Evolutionary conservation across 1,140 invertebrate genomes (phyloP).

Genomic region (Euwallacea fornicatus): DNA sequence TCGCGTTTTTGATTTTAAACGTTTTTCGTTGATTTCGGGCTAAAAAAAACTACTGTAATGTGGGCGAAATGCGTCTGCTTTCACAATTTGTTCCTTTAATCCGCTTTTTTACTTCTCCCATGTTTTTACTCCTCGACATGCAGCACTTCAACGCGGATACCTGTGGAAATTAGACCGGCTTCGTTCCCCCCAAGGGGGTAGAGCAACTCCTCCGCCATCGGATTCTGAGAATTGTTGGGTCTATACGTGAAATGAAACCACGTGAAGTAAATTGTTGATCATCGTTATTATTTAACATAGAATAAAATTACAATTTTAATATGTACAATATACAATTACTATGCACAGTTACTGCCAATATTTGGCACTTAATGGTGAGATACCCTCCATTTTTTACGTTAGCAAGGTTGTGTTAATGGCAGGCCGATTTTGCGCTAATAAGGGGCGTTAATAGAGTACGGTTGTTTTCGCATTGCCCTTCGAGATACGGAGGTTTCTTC

Average conservation of each 20-base stretch:
- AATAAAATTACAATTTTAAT: constrained; percentile 45
- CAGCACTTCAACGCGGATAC: too few relatives aligned
- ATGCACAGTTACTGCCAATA: constrained; percentile 41
- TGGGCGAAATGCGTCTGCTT: too few relatives aligned
- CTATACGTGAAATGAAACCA: constrained; percentile 2
- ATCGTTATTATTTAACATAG: constrained; percentile 44
- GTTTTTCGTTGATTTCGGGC: not conserved
- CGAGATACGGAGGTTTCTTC: not conserved
- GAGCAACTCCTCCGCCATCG: too few relatives aligned
- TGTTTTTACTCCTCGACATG: too few relatives aligned
- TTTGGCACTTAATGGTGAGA: constrained; percentile 42
- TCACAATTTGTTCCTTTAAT: too few relatives aligned
- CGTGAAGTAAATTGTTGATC: constrained; percentile 37
- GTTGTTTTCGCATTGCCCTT: not conserved
- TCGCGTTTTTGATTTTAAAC: not conserved
- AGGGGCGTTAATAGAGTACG: not conserved
- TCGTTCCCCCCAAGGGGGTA: too few relatives aligned
- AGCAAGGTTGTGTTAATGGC: constrained; percentile 21
- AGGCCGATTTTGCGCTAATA: constrained; percentile 18
- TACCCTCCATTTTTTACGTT: constrained; percentile 39
- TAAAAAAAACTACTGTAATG: not conserved
- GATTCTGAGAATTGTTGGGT: too few relatives aligned
- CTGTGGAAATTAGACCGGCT: too few relatives aligned
- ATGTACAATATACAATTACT: constrained; percentile 46
- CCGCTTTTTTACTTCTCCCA: too few relatives aligned